Conservation (phyloP, 2,888 invertebrate species). For the Nomada hirtipes region DNA sequence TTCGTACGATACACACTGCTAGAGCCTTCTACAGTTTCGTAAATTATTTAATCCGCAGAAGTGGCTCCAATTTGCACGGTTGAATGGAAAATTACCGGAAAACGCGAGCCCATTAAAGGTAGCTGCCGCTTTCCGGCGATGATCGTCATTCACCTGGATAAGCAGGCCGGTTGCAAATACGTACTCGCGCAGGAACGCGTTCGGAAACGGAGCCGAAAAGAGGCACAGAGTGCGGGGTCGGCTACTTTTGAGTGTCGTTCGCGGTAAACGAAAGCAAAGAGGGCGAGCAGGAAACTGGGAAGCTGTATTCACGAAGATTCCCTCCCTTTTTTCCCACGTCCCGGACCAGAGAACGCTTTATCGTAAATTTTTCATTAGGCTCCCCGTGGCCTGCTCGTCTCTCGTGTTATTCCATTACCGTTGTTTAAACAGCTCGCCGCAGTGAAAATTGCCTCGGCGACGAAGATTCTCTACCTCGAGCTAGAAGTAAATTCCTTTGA, state of each 20-base stretch:
- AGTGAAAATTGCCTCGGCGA: background rate
- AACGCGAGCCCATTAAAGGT: background rate
- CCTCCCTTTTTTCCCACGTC: background rate
- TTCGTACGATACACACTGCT: no score
- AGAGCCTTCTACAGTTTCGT: background rate
- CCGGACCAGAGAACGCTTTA: background rate
- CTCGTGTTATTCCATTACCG: slow-evolving; percentile 13
- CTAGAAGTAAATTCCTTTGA: background rate
- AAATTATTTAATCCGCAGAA: background rate
- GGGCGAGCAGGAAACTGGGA: background rate
- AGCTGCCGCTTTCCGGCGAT: background rate
- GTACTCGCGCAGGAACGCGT: no score
- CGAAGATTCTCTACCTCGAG: background rate
- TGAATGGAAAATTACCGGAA: background rate
- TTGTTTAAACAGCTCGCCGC: slow-evolving; percentile 21
- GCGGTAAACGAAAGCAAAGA: background rate
- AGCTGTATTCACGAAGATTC: slow-evolving; percentile 7
- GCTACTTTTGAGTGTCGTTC: slow-evolving; percentile 5
- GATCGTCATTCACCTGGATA: slow-evolving; percentile 3
- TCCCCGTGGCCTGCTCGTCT: background rate
- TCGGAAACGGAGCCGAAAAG: background rate
- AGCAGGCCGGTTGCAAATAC: background rate
- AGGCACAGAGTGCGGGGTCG: background rate
- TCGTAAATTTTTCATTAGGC: slow-evolving; percentile 33
- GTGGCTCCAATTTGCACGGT: background rate